phyloP scores from a whole-genome alignment of 2,888 invertebrate species.

The Drosophila eohydei region DNA sequence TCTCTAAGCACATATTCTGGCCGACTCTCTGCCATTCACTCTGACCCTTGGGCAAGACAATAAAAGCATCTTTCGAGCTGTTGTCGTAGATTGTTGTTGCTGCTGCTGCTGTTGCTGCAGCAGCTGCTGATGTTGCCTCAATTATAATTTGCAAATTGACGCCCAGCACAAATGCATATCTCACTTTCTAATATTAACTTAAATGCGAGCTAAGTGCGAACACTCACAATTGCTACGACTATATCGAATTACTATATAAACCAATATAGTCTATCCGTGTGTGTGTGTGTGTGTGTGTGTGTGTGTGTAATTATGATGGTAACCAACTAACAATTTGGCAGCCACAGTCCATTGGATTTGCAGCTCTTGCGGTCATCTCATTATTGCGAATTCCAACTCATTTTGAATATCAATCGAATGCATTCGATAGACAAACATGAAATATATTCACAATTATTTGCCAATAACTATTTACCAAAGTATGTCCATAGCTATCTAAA shows the following conservation, averaged over 20 bases:
- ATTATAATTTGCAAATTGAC: constrained; percentile 60
- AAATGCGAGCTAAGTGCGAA: constrained; percentile 15
- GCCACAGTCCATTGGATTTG: constrained; percentile 34
- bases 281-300: not conserved
- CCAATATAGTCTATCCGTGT: not conserved
- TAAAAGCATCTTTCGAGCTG: constrained; percentile 24
- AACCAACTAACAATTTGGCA: constrained; percentile 41
- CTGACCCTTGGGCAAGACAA: constrained; percentile 29
- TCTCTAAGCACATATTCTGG: not conserved
- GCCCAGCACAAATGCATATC: constrained; percentile 37
- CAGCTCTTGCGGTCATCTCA: constrained; percentile 56
- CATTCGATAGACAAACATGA: not conserved
- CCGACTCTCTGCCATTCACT: constrained; percentile 4
- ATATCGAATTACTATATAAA: constrained; percentile 42
- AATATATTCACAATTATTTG: constrained; percentile 15
- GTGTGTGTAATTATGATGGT: constrained; percentile 21
- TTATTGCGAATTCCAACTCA: constrained; percentile 41
- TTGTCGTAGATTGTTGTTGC: constrained; percentile 31
- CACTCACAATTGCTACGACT: constrained; percentile 20
- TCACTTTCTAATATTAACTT: constrained; percentile 24
- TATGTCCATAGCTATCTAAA: constrained; percentile 4
- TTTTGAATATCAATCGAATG: constrained; percentile 17
- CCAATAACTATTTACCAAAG: not conserved
- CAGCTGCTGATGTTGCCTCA: constrained; percentile 37
- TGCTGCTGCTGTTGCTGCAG: constrained; percentile 21